Percentiles rank a stretch among this genome's conserved stretches.
Evolutionary conservation across 2,797 vertebrate genomes (phyloP).

Genomic region (Platyrinchus mystaceus): DNA sequence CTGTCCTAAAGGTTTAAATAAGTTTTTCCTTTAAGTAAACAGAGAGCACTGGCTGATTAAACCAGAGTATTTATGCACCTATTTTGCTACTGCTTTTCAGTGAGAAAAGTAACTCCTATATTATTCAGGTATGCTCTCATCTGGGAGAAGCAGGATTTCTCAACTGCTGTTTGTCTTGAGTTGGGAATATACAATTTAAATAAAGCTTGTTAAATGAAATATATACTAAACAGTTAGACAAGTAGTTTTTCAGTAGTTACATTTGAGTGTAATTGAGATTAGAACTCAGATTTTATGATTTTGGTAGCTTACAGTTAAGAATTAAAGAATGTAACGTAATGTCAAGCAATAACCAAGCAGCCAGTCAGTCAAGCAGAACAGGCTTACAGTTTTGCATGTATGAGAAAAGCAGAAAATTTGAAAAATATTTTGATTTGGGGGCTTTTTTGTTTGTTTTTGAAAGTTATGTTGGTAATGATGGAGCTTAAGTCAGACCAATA

Average conservation of each 20-base stretch:
- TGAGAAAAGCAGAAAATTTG: neutral
- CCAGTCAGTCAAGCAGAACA: neutral
- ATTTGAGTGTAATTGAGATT: neutral
- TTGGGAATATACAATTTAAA: neutral
- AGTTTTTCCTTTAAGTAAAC: neutral
- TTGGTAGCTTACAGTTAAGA: neutral
- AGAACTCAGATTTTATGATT: neutral
- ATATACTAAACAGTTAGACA: neutral
- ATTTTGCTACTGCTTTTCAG: neutral
- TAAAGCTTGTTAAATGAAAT: neutral
- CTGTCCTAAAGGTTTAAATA: neutral
- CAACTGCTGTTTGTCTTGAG: neutral
- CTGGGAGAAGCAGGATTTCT: neutral
- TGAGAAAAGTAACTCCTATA: neutral
- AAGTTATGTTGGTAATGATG: neutral
- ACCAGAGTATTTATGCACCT: neutral
- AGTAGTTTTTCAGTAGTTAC: neutral
- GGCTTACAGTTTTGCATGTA: neutral
- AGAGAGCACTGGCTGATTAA: neutral
- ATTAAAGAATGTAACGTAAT: neutral
- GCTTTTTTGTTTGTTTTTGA: neutral
- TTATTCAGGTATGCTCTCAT: neutral
- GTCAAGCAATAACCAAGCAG: neutral
- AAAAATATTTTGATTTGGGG: neutral
- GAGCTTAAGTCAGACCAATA: neutral